Evolutionary conservation across 2,888 invertebrate genomes (phyloP).

Genomic region (Monopis laevigella): DNA sequence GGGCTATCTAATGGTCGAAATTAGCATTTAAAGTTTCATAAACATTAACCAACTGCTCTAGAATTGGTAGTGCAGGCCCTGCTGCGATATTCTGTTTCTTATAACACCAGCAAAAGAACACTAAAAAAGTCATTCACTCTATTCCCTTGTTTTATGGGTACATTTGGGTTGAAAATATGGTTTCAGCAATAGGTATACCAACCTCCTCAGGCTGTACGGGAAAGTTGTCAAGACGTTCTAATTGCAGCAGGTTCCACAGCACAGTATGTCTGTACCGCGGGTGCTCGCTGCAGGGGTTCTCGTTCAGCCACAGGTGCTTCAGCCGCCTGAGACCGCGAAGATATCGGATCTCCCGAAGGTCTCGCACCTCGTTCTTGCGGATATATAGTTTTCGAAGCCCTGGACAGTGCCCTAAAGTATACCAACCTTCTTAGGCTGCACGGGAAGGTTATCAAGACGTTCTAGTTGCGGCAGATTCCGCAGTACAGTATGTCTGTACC

Average conservation of each 20-base stretch:
- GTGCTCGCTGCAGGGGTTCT: conserved; percentile 90
- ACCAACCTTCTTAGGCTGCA: conserved; percentile 86
- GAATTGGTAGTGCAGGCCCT: no score
- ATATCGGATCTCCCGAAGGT: conserved; percentile 82
- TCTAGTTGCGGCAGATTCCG: conserved; percentile 83
- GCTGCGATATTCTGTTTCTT: no score
- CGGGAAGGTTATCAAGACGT: conserved; percentile 87
- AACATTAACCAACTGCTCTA: no score
- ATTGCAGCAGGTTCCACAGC: conserved; percentile 80
- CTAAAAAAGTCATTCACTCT: no score
- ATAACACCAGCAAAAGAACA: no score
- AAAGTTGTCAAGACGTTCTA: conserved; percentile 91
- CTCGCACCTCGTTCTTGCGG: conserved; percentile 84
- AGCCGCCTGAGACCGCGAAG: conserved; percentile 79
- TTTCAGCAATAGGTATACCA: no score
- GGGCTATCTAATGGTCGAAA: no score
- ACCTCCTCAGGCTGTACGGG: conserved; percentile 84
- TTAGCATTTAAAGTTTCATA: no score
- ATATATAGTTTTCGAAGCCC: conserved; percentile 88
- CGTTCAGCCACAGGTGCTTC: conserved; percentile 90
- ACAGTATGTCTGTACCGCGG: conserved; percentile 87
- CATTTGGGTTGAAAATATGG: no score
- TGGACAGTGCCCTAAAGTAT: conserved; percentile 81
- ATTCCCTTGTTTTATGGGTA: no score
- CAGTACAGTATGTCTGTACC: conserved; percentile 89